These are phyloP conservation scores for Callorhinus ursinus DNA, from an alignment of 2,113 vertebrate genomes.

Conservation along the genomic window DNA sequence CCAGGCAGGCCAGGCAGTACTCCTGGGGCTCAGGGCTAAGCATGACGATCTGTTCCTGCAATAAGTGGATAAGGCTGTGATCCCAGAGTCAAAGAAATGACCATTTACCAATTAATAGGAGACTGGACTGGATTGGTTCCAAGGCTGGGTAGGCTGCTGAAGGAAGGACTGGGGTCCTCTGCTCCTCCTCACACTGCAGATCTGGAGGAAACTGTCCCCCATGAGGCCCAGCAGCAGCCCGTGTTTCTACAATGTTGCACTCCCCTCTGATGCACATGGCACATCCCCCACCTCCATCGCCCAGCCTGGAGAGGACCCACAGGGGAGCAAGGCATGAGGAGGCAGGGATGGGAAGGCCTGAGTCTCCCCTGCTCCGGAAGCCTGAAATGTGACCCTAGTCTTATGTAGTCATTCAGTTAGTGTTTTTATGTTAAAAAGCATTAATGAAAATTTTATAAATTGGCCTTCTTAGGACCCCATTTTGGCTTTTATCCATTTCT, in stretches of 20 bases:
- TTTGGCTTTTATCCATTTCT: background rate
- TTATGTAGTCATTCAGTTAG: background rate
- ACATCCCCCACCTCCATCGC: fast-evolving
- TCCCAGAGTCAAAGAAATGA: background rate
- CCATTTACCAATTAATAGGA: background rate
- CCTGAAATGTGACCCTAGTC: background rate
- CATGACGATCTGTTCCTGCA: background rate
- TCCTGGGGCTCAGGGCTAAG: background rate
- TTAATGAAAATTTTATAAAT: background rate
- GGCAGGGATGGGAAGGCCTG: no score
- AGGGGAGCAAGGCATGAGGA: background rate
- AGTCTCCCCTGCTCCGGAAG: background rate
- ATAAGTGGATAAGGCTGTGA: background rate
- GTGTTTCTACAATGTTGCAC: no score
- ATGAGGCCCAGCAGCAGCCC: background rate
- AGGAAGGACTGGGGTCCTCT: background rate
- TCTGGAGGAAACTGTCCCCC: background rate
- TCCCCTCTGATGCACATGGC: background rate
- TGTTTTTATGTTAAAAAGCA: background rate
- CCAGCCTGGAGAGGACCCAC: background rate
- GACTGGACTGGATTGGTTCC: background rate
- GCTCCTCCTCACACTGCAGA: background rate
- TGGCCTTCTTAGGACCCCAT: background rate
- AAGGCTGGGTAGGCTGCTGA: background rate
- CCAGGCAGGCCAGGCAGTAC: fast-evolving